Conservation (phyloP, 2,797 vertebrate genomes). For the Arrhamphus sclerolepis region DNA sequence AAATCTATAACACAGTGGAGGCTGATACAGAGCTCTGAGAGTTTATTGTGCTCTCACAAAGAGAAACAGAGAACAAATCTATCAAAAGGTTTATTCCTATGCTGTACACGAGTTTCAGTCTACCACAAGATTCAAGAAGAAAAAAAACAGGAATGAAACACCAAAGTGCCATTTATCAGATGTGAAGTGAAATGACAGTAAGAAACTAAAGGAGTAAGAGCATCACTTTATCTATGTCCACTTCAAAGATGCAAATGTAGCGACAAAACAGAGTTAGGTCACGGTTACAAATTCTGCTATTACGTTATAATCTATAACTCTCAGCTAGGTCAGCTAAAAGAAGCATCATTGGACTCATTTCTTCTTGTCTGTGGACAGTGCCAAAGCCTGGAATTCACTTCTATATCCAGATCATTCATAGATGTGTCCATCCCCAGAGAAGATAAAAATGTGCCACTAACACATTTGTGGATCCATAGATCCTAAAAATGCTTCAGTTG, state of each 20-base stretch:
- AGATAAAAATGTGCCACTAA: slow-evolving; percentile 66
- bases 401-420: slow-evolving; percentile 67
- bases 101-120: no score
- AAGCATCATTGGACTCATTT: slow-evolving; percentile 73
- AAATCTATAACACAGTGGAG: no score
- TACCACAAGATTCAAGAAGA: no score
- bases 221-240: slow-evolving; percentile 9
- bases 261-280: slow-evolving; percentile 60
- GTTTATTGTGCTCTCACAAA: no score
- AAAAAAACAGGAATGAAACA: no score
- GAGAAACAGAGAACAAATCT: no score
- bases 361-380: slow-evolving; percentile 59
- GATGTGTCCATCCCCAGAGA: slow-evolving; percentile 61
- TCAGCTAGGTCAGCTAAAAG: slow-evolving; percentile 77
- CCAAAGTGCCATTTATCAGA: no score
- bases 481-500: slow-evolving; percentile 21
- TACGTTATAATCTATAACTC: slow-evolving; percentile 59
- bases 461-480: slow-evolving; percentile 70
- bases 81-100: no score
- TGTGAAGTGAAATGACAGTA: no score
- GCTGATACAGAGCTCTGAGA: no score
- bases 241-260: slow-evolving; percentile 18
- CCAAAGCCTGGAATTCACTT: slow-evolving; percentile 69
- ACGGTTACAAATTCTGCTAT: slow-evolving; percentile 46
- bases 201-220: not conserved